Evolutionary conservation across 2,113 vertebrate species (phyloP).

Genomic region (Ptilonorhynchus violaceus): DNA sequence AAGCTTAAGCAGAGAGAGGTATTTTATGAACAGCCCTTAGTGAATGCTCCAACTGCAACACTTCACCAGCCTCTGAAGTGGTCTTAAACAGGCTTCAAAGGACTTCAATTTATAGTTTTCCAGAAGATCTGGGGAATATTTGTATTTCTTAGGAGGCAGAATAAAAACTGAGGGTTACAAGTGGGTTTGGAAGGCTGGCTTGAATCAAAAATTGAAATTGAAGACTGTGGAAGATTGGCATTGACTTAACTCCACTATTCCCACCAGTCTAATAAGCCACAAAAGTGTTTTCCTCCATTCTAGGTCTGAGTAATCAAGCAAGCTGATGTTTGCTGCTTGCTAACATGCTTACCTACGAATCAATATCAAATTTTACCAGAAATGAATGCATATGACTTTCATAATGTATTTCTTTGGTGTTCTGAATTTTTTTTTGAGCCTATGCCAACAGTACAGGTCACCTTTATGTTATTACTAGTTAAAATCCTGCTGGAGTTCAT

Average conservation of each 20-base stretch:
- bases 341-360: not conserved
- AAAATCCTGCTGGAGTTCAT: not conserved
- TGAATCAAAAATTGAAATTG: not conserved
- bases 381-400: not conserved
- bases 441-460: not conserved
- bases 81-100: constrained; percentile 18
- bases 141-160: not conserved
- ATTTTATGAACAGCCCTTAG: constrained; percentile 32
- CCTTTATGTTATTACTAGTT: not conserved
- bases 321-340: not conserved
- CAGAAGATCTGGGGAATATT: not conserved
- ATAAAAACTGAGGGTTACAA: not conserved
- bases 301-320: not conserved
- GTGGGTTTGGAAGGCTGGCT: not conserved
- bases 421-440: not conserved
- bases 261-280: not conserved
- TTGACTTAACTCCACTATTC: not conserved
- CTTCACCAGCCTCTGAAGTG: constrained; percentile 11
- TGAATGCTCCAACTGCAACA: constrained; percentile 18
- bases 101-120: constrained; percentile 4
- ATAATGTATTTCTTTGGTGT: not conserved
- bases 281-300: not conserved
- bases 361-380: not conserved
- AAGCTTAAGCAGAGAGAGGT: constrained; percentile 16
- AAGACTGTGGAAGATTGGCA: not conserved